Evolutionary conservation across 2,113 vertebrate species (phyloP), one percentile per base, ranked within the genome.

Genomic region (Albula goreensis): DNA sequence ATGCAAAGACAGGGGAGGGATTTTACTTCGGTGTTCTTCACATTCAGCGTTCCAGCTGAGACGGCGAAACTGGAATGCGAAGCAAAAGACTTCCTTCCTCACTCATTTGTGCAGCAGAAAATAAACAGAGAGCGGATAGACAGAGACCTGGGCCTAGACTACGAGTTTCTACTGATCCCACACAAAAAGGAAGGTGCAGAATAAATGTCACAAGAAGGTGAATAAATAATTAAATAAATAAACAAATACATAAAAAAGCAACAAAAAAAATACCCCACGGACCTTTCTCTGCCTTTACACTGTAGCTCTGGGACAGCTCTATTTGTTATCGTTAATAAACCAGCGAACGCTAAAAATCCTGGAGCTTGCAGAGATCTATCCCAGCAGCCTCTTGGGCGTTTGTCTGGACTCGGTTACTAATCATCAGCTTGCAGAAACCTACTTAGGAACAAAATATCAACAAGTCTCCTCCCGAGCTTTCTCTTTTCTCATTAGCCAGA

Each of bases 401-500:
- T 25, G 78, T 80, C 53, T 31, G 57, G 91, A 88, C 88, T 90
- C 66, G 87, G 89, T 87, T 90, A 84, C 89, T 92, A 92, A 95
- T 94, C 92, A 83, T 88, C 91, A 91, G 91, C 92, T 93, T 90
- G 86, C 92, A 94, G 91, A 92, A 92, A 91, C 91, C 90, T 91
- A 91, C 91, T 92, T 90, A 89, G 86, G 92, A 66, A 91, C 90
- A 94, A 94, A 41, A 94, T 94, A 95, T 95, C 94, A 95, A 94
- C 93, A 95, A 94, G 94, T 95, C 90, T 89, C 91, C 85, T 87
- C 86, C 90, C 89, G 89, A 90, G 91, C 93, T 92, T 90, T 93
- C 92, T 78, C 92, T 41, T 93, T 93, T 92, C 94, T 94, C 94
- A 95, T 95, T 95, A 96, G 91, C 89, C 93, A 93, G 93, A 96